These are phyloP conservation scores for Lacerta agilis DNA, from an alignment of 2,797 vertebrate species.

Conservation along the genomic window DNA sequence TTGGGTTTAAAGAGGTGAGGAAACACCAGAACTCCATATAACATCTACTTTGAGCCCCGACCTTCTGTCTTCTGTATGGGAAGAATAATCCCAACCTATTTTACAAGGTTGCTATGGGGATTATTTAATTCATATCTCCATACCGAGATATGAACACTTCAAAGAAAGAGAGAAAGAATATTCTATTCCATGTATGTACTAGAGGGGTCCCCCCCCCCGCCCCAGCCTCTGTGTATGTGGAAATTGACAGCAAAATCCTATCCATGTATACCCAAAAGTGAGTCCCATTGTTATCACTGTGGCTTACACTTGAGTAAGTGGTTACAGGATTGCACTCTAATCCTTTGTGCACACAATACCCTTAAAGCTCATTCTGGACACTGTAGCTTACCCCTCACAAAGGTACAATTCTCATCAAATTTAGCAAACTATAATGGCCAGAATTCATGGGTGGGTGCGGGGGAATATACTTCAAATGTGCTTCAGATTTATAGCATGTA, in stretches of 20 bases:
- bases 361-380: not conserved
- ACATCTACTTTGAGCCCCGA: not conserved
- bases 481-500: too few relatives aligned
- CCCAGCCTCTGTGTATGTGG: not conserved
- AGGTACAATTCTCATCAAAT: not conserved
- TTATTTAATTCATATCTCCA: not conserved
- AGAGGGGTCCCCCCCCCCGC: not conserved
- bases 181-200: not conserved
- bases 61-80: too few relatives aligned
- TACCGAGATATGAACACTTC: not conserved
- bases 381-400: not conserved
- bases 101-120: too few relatives aligned
- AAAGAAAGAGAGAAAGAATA: not conserved
- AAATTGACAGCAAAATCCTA: not conserved
- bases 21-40: not conserved
- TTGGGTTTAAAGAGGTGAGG: not conserved
- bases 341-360: not conserved
- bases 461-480: too few relatives aligned
- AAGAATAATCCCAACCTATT: too few relatives aligned
- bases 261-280: not conserved
- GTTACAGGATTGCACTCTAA: not conserved
- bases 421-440: too few relatives aligned
- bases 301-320: not conserved
- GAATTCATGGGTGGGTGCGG: too few relatives aligned
- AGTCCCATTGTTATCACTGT: not conserved